phyloP scores from a whole-genome alignment of 2,888 invertebrate species.

The Macrosiphum euphorbiae region DNA sequence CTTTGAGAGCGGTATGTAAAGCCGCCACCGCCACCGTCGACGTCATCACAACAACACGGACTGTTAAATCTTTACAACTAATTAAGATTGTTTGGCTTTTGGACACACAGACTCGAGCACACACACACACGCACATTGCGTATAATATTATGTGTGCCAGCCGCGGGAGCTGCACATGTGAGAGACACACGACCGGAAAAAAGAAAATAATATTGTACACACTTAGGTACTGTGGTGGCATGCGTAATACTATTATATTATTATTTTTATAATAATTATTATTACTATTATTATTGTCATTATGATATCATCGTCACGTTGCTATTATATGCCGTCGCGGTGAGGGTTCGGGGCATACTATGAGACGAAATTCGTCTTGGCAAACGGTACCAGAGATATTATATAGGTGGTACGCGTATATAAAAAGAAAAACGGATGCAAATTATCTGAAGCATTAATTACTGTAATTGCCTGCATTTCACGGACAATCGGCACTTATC shows the following conservation, averaged over 20 bases:
- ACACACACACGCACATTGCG: too few species aligned
- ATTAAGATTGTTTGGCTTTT: conserved; percentile 64
- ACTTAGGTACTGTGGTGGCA: neutral
- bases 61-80: conserved; percentile 65
- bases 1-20: conserved; percentile 59
- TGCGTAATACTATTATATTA: neutral
- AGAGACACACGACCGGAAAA: conserved; percentile 46
- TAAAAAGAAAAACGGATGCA: conserved; percentile 49
- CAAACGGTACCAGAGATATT: neutral
- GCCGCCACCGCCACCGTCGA: conserved; percentile 36
- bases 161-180: conserved; percentile 6
- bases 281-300: conserved; percentile 35
- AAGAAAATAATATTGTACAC: neutral
- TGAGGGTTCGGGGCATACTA: neutral
- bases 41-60: conserved; percentile 47
- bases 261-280: conserved; percentile 8
- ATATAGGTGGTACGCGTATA: neutral
- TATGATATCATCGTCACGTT: conserved; percentile 25
- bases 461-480: conserved; percentile 54
- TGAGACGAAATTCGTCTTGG: neutral
- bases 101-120: conserved; percentile 46
- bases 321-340: neutral
- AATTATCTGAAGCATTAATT: conserved; percentile 54
- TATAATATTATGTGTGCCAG: neutral
- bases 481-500: conserved; percentile 43